Evolutionary conservation across 2,888 invertebrate species (phyloP), one percentile per base, ranked within the genome.

Genomic region (Zootermopsis nevadensis): DNA sequence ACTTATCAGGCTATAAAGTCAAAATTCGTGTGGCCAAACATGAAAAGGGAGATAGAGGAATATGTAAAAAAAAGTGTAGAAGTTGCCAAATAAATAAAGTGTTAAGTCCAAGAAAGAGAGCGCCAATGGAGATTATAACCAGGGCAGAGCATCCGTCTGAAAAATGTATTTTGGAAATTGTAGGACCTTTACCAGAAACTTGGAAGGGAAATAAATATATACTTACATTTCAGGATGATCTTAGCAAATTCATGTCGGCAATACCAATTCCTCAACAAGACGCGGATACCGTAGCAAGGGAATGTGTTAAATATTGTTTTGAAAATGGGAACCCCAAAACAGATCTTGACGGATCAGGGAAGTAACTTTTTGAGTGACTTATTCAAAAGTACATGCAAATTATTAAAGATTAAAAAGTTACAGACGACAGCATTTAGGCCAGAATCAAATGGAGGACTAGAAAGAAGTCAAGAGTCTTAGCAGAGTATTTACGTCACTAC

Each of bases 251-350:
- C 19, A 0, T 72, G 8, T 15, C 42, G 22, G 66, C 8, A 0
- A 48, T 82, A 35, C 86, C 88, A 4, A 76, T 89, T 24, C 87
- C 87, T 0, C 86, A 88, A 66, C 87, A 87, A 30, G 86, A 86
- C 74, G 86, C 88, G 0, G 84, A 84, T 15, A 88, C 88, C 0
- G 85, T 88, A 12, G 88, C 88, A 0, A 80, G 84, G 42, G 84
- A 76, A 15, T 81, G 86, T 87, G 15, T 83, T 84, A 22, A 60
- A 87, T 33, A 66, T 86, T 6, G 76, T 87, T 31, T 84, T 85
- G 53, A 80, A 85, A 33, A 86, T 85, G 48, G 86, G 87, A 22
- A 74, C 85, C 0, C 85, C 86, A 4, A 27, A 82, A 30, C 85
- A 85, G 24, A 77, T 87, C 2, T 85, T 86, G 81, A 85, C 87